A percentile compares a stretch with the other conserved stretches of the same genome.
Conservation (phyloP, 53 echinoderm and acorn worm species). For the Echinometra lucunter region DNA sequence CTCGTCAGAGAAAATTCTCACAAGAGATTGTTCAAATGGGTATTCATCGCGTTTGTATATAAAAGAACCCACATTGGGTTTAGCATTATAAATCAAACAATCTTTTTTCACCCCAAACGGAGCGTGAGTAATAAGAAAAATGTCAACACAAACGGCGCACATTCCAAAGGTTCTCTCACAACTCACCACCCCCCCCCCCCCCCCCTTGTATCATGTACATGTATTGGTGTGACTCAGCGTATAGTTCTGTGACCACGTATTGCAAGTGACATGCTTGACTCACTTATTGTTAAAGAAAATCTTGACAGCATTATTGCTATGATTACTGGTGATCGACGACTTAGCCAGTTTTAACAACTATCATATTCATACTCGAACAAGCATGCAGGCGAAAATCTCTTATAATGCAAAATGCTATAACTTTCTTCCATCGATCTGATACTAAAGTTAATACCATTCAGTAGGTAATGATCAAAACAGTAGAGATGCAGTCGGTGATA, state of each 20-base stretch:
- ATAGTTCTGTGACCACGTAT: not conserved
- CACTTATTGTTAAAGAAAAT: not conserved
- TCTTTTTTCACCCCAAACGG: slow-evolving; percentile 5
- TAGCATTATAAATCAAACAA: slow-evolving; percentile 22
- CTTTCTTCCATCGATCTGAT: not conserved
- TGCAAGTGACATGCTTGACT: not conserved
- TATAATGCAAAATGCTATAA: not conserved
- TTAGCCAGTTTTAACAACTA: no score
- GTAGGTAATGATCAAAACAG: no score
- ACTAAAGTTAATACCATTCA: not conserved
- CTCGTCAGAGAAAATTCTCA: not conserved
- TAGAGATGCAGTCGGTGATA: no score
- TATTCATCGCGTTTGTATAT: not conserved
- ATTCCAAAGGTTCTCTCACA: slow-evolving; percentile 17
- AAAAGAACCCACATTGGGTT: slow-evolving; percentile 9
- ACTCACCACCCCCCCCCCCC: slow-evolving; percentile 25
- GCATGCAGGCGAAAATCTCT: not conserved
- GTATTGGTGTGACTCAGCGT: slow-evolving; percentile 34
- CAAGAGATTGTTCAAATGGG: slow-evolving; percentile 3
- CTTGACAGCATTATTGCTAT: not conserved
- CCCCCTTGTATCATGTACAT: not conserved
- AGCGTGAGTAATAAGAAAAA: slow-evolving; percentile 27
- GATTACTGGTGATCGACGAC: no score
- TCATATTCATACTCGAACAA: no score
- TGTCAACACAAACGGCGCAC: slow-evolving; percentile 32